Base-by-base conservation (phyloP, 1,140 invertebrate genomes). In the Brachionus angularis region DNA sequence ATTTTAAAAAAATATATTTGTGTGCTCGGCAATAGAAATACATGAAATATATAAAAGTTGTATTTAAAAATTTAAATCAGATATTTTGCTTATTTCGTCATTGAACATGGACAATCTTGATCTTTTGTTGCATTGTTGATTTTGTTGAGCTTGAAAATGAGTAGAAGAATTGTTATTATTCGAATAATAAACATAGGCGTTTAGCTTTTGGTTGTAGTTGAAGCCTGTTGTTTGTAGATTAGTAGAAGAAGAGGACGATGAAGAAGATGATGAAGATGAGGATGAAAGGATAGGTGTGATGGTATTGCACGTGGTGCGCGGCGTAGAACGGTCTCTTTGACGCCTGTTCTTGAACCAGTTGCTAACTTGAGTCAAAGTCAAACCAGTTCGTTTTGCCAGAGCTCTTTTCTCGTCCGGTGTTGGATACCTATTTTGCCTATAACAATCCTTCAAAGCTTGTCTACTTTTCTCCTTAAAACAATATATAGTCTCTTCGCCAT, bases 401-500 rank as follows among this genome's bases (percentile, higher is more conserved):
- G 97, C 93, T 74, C 93, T 84, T 81, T 98, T 98, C 78, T 98
- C 94, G 39, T 93, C 82, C 0, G 93, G 92, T 73, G 90, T 89
- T 18, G 95, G 89, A 84, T 96, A 96, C 1, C 91, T 91, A 83
- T 95, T 95, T 79, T 89, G 88, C 8, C 87, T 85, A 80, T 95
- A 94, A 73, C 79, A 83, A 75, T 96, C 91, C 67, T 91, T 84
- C 55, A 96, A 82, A 14, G 93, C 89, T 53, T 88, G 89, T 73
- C 93, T 84, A 4, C 91, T 93, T 80, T 78, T 79, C 73, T 85
- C 83, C 84, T 96, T 61, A 53, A 98, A 98, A 83, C 96, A 98
- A 80, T 98, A 98, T 74, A 91, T 92, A 1, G 93, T 98, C 81
- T 98, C 93, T 80, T 98, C 96, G 25, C 96, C 96, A 79, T 98